Evolutionary conservation across 2,113 vertebrate species (phyloP), one percentile per base, ranked within the genome.

Genomic region (Myrmecophaga tridactyla): DNA sequence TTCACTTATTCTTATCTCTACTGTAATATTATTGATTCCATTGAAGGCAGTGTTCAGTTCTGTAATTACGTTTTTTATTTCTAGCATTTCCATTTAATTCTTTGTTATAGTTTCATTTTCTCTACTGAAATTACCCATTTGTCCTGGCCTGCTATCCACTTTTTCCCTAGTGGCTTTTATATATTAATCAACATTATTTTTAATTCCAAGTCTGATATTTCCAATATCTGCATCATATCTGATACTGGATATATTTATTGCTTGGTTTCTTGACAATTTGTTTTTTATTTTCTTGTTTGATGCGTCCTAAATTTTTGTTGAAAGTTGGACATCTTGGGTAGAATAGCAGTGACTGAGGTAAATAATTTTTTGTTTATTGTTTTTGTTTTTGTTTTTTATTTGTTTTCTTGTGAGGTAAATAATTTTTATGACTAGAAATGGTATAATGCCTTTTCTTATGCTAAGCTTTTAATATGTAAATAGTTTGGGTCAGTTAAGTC

Each of bases 71-170:
- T 86, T 65, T 60, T 90, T 90, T 70, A 77, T 89, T 89, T 95
- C 29, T 89, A 58, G 2, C 39, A 83, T 72, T 89, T 89, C 2
- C 31, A 85, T 65, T 78, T 86, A 48, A 77, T 83, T n/a, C 51
- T 72, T 83, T 85, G 51, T 63, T 65, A 21, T 23, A 17, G 12
- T 84, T 92, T 86, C 29, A 86, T 20, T 46, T 94, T 90, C 46
- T 46, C 20, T 90, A 63, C 41, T 97, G n/a, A 90, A 88, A 88
- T 93, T 85, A 76, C 65, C 51, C 51, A 18, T 76, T 13, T 76
- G 17, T 65, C 23, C 48, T 91, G 95, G 87, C 15, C 62, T 75
- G 58, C 62, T 60, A 9, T 87, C 36, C 84, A 15, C 2, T 34
- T 87, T 90, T 84, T 43, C 39, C 67, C 43, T 69, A 31, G 25